Conservation (phyloP, 2,113 vertebrate genomes). For the Phaethornis superciliosus region DNA sequence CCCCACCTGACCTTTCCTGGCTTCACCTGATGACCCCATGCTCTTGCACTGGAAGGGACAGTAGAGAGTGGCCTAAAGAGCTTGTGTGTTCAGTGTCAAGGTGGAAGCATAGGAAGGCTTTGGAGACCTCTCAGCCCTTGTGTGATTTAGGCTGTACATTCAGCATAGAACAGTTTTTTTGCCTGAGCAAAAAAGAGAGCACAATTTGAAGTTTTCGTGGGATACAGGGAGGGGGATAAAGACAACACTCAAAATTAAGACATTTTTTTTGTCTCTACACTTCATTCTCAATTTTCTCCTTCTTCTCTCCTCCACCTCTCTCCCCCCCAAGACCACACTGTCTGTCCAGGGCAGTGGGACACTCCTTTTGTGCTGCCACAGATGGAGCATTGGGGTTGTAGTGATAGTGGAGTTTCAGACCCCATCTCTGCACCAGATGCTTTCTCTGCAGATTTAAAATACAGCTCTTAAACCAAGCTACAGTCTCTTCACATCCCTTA, state of each 20-base stretch:
- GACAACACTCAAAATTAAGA: neutral
- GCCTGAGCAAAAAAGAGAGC: no score
- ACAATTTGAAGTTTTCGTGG: neutral
- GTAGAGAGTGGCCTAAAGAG: neutral
- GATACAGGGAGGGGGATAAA: neutral
- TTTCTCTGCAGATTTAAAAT: neutral
- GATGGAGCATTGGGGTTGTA: accelerated
- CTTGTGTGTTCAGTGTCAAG: neutral
- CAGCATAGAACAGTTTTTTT: neutral
- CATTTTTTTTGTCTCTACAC: neutral
- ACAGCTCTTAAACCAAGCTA: neutral
- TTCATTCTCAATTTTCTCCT: neutral
- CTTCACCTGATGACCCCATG: neutral
- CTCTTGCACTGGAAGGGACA: neutral
- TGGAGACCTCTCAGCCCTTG: neutral
- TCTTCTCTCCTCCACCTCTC: neutral
- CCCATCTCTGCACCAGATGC: neutral
- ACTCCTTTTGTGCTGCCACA: neutral
- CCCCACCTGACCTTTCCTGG: neutral
- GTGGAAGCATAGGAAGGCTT: neutral
- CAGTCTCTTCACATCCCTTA: neutral
- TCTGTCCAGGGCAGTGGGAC: neutral
- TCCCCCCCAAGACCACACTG: neutral
- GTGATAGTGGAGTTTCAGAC: neutral
- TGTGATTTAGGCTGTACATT: neutral